Evolutionary conservation across 2,888 invertebrate genomes (phyloP).

Genomic region (Augochlorella aurata): DNA sequence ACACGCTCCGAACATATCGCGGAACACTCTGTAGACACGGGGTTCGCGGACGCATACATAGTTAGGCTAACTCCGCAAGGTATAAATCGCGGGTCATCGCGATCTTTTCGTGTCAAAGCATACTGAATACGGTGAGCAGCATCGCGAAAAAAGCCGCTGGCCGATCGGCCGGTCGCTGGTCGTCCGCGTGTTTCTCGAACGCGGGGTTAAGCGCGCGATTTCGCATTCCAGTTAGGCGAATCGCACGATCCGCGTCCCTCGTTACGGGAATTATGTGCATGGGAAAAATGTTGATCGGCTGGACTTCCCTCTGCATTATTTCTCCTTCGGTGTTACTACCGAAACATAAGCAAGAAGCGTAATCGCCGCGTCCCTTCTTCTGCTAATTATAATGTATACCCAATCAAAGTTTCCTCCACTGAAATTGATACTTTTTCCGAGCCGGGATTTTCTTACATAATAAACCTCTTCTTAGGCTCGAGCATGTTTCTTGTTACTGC

Average conservation of each 20-base stretch:
- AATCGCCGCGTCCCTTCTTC: not conserved
- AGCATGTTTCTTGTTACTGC: not conserved
- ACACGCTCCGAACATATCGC: not conserved
- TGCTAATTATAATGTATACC: conserved; percentile 3
- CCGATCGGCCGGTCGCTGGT: conserved; percentile 34
- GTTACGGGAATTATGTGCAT: conserved; percentile 48
- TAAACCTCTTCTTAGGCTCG: not conserved
- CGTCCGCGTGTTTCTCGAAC: conserved; percentile 16
- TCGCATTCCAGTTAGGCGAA: conserved; percentile 44
- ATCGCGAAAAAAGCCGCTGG: conserved; percentile 27
- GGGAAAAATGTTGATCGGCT: conserved; percentile 28
- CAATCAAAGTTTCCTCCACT: not conserved
- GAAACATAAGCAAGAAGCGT: not conserved
- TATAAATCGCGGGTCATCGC: conserved; percentile 74
- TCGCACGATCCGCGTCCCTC: conserved; percentile 44
- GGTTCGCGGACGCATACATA: conserved; percentile 39
- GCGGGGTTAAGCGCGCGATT: conserved; percentile 34
- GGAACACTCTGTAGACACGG: conserved; percentile 2
- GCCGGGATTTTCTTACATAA: not conserved
- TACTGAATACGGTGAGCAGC: conserved; percentile 46
- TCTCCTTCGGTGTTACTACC: not conserved
- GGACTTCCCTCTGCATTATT: conserved; percentile 15
- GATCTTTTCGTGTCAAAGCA: conserved; percentile 67
- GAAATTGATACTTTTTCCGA: not conserved
- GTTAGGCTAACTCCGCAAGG: conserved; percentile 27